Percentiles rank a stretch among this genome's conserved stretches.
These are phyloP conservation scores for Cryptocheilus praepositus DNA, from an alignment of 2,888 invertebrate genomes.

Conservation along the genomic window DNA sequence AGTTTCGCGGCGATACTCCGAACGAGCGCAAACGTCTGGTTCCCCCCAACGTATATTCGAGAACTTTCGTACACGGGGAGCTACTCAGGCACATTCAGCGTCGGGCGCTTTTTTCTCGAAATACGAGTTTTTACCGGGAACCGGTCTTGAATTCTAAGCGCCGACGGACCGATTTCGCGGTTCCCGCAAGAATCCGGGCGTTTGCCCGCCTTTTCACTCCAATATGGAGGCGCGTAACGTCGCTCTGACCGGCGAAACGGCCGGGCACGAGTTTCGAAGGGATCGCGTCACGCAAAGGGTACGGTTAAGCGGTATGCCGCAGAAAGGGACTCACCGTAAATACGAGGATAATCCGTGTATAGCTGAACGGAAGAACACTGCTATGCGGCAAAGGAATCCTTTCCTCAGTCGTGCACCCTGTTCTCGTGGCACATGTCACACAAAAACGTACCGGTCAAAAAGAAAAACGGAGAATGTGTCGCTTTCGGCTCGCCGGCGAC, in stretches of 20 bases:
- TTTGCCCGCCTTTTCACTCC: constrained; percentile 5
- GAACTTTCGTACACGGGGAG: not conserved
- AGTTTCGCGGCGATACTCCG: too few species aligned
- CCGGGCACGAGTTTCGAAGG: too few species aligned
- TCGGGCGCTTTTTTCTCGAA: constrained; percentile 5
- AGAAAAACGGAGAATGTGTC: constrained; percentile 12
- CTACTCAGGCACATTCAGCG: not conserved
- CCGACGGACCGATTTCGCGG: not conserved
- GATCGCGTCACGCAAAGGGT: not conserved
- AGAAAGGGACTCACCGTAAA: constrained; percentile 67
- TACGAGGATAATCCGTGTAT: constrained; percentile 67
- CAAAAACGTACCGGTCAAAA: constrained; percentile 33
- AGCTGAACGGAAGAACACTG: constrained; percentile 54
- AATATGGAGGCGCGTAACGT: not conserved
- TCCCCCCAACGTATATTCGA: not conserved
- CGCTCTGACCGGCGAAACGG: not conserved
- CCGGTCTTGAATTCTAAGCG: constrained; percentile 6
- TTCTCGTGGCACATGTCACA: constrained; percentile 62
- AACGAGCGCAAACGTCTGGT: too few species aligned
- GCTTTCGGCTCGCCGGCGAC: constrained; percentile 11
- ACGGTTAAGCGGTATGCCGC: not conserved
- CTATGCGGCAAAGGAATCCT: constrained; percentile 27
- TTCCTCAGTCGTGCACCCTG: constrained; percentile 45
- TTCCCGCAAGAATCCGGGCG: not conserved
- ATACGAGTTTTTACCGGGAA: constrained; percentile 7